Base-by-base conservation (phyloP, 2,888 invertebrate genomes). In the Willowsia nigromaculata region DNA sequence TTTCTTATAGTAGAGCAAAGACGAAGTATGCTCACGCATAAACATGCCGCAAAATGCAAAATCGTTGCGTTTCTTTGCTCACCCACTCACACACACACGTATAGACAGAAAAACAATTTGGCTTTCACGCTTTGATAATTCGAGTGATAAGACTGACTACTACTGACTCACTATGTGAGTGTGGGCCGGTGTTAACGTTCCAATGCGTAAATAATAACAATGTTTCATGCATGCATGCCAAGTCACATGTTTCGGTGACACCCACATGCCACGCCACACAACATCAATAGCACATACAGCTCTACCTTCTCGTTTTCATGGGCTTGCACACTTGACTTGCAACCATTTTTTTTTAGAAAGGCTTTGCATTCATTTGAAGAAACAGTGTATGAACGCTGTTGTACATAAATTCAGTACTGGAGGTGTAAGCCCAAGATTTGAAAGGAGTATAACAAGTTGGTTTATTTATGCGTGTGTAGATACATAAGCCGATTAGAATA, bases 81-180 rank as follows among this genome's bases (percentile, higher is more conserved):
- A 56, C 7, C 25, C 50, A 50, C 11, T 9, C 50, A 15, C 50
- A 50, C 3, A 13, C 5, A 50, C 11, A 50, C 13, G 7, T 50
- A 13, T 3, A 50, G 74, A 43, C 74, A 43, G 18, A 62, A 84
- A 82, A 74, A 84, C 84, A 84, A 84, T 84, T 84, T 84, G 84
- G 84, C 84, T 84, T 84, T 84, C 84, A 84, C 84, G 71, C 84
- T 84, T 84, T 84, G 84, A 84, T 84, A 84, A 84, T 25, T 50
- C 74, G 25, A 22, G 53, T 71, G 47, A 84, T 43, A 74, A 62
- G 27, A 22, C 27, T 59, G 59, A 81, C 53, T 56, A 22, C 22
- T 33, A 4, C 56, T 27, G 13, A 18, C n/a, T n/a, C 7, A 7
- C 11, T 40, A 40, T 40, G 40, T 40, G 40, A 7, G 25, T 47